Evolutionary conservation across 2,797 vertebrate species (phyloP), one percentile per base, ranked within the genome.

Genomic region (Corythornis leucogaster): DNA sequence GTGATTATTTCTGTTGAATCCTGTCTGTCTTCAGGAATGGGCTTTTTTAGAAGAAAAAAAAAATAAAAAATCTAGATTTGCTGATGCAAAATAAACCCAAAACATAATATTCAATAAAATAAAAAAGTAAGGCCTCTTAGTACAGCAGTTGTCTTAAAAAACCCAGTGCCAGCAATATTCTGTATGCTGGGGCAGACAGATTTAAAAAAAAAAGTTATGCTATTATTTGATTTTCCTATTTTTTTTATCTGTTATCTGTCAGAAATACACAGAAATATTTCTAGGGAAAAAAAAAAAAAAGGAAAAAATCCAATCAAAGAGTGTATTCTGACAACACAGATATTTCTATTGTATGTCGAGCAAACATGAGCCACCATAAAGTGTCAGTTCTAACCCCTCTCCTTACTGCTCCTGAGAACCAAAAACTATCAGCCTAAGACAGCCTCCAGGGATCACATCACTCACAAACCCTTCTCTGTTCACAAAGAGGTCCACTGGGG

Each of bases 51-150:
- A 66, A 77, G 43, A 83, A 89, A 92, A 85, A 68, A 77, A 48
- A 93, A 82, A 25, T 48, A 38, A 38, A 38, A 74, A 38, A 77
- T 78, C 85, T 76, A 91, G 57, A 77, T 92, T 66, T 89, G 84
- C 59, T 71, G 85, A 80, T 28, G 64, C 70, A 86, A 92, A 71
- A 22, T 61, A 63, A 63, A 81, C 79, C 51, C 93, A 91, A 95
- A 89, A 94, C 75, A 85, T 3, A 73, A 25, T 78, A 86, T 71
- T 82, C 84, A 95, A 59, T 62, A 53, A 95, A 92, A 92, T 75
- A 55, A 96, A 93, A 93, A 96, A 92, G 66, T 92, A 97, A 97
- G 81, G 85, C 90, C 69, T 85, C 84, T 86, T 35, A 88, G 57
- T 70, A 88, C 43, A 95, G 86, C 9, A 40, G 58, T 74, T 89